Percentiles rank a stretch among this genome's conserved stretches.
Evolutionary conservation across 2,797 vertebrate genomes (phyloP).

Genomic region (Otus scops): DNA sequence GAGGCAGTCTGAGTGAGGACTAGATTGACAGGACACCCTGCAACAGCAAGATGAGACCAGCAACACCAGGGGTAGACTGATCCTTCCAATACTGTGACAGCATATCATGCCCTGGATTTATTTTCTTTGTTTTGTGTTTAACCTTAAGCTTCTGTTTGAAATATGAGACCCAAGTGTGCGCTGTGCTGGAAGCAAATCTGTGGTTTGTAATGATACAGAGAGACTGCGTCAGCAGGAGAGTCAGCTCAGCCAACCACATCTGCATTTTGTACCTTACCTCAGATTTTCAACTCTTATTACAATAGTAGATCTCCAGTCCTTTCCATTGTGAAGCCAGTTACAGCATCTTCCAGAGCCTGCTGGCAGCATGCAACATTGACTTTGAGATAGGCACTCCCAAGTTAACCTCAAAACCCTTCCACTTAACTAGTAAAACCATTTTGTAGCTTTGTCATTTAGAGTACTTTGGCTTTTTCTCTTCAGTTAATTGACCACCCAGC

Average conservation of each 20-base stretch:
- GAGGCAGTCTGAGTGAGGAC: neutral
- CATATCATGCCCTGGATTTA: neutral
- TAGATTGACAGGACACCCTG: neutral
- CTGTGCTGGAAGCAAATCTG: neutral
- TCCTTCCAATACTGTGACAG: neutral
- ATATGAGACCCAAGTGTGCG: neutral
- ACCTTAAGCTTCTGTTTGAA: neutral
- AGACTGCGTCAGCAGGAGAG: neutral
- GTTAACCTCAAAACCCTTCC: neutral
- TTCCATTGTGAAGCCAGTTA: neutral
- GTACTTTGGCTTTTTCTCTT: neutral
- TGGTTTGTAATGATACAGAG: neutral
- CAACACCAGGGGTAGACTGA: fast-evolving
- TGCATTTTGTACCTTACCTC: neutral
- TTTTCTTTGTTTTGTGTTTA: neutral
- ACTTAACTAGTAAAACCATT: neutral
- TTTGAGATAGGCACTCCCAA: neutral
- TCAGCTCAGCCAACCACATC: neutral
- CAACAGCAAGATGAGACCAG: neutral
- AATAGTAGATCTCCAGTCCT: neutral
- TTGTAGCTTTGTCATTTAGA: neutral
- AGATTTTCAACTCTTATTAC: neutral
- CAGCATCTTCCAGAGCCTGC: neutral
- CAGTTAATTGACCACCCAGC: neutral
- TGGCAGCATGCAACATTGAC: neutral